Base-by-base conservation (phyloP, 2,888 invertebrate species). In the Yponomeuta cagnagella region DNA sequence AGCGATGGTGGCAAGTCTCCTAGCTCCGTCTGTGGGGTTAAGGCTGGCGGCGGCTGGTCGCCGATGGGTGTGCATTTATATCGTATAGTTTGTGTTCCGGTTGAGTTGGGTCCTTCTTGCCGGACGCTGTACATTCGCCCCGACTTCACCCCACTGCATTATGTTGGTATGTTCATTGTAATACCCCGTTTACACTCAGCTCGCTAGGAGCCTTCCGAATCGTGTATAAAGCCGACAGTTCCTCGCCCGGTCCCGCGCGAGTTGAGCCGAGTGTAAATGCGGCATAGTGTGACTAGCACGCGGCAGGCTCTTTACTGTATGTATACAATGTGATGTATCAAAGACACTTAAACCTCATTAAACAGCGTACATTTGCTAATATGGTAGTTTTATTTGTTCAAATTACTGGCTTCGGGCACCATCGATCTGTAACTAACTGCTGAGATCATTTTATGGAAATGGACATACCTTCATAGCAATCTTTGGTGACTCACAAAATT, bases 111-210 rank as follows among this genome's bases (percentile, higher is more conserved):
- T 79, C 76, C 74, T 77, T 77, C 74, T 58, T 58, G 52, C 79
- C 77, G 76, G 75, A 73, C 73, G 73, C 74, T 73, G 74, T 76
- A 74, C 75, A 48, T 65, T 58, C 52, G 52, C 52, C 15, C 15
- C 15, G 52, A 12, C 52, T 71, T 71, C 67, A 73, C 70, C 70
- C 68, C 69, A 71, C 72, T 76, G 79, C 79, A 79, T 77, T 85
- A 86, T 88, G 89, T 81, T 89, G 90, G 91, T 90, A 91, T 91
- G 90, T 90, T 87, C 90, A 89, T 86, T 83, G 76, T 79, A 79
- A 58, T 43, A 43, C 43, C 43, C 43, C 8, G 43, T 43, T 43
- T 43, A 43, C 43, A 43, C 43, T 43, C 12, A 63, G 33, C 12
- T 30, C 43, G 33, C n/a, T 48, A 23, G 43, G 43, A 43, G 43